These are phyloP conservation scores for Brotula barbata DNA, from an alignment of 2,797 vertebrate species.

Conservation along the genomic window DNA sequence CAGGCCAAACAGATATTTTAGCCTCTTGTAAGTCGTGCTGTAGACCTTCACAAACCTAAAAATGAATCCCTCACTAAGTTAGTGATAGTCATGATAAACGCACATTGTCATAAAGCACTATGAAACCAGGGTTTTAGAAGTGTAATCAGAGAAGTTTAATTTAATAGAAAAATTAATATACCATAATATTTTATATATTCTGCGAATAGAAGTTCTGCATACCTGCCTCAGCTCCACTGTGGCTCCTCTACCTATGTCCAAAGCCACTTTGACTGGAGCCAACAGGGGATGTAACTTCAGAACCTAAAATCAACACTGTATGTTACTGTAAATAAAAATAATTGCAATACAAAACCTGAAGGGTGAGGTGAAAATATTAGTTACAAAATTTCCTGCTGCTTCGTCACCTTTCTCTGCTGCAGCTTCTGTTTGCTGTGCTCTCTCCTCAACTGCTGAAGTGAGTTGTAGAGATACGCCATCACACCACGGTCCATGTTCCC, in stretches of 20 bases:
- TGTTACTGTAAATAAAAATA: neutral
- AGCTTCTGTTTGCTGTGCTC: constrained; percentile 75
- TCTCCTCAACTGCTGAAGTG: constrained; percentile 84
- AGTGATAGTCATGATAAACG: neutral
- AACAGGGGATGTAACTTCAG: constrained; percentile 93
- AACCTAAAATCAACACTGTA: constrained; percentile 77
- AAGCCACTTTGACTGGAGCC: constrained; percentile 91
- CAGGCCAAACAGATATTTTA: constrained; percentile 90
- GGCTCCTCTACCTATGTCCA: constrained; percentile 87
- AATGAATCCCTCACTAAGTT: neutral
- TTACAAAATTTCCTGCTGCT: neutral
- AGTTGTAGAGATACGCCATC: constrained; percentile 88
- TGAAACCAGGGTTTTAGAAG: neutral
- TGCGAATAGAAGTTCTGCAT: constrained; percentile 36
- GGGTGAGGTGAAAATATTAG: neutral
- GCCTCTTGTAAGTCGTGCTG: constrained; percentile 85
- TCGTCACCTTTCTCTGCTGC: constrained; percentile 85
- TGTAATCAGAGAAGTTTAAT: neutral
- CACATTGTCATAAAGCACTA: neutral
- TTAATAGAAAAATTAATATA: neutral
- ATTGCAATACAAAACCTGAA: neutral
- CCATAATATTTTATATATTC: neutral
- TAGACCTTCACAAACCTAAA: constrained; percentile 90
- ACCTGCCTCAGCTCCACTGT: constrained; percentile 90
- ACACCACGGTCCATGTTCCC: constrained; percentile 86